These are phyloP conservation scores for Bostrychus sinensis DNA, from an alignment of 2,113 vertebrate genomes.

Conservation along the genomic window DNA sequence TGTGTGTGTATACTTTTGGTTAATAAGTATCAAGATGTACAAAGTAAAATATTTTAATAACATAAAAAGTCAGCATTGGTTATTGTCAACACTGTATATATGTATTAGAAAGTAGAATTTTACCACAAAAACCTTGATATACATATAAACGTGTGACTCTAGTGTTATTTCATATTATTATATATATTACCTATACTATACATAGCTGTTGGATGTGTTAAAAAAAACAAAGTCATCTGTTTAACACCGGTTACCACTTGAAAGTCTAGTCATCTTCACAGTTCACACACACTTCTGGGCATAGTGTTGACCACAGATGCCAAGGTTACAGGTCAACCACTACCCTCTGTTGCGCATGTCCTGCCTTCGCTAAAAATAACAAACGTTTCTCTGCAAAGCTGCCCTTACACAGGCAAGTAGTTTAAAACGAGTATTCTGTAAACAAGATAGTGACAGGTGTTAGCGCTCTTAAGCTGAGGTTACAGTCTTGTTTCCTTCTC, in stretches of 20 bases:
- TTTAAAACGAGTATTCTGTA: not conserved
- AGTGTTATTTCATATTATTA: not conserved
- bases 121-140: not conserved
- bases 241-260: too few relatives aligned
- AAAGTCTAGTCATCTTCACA: too few relatives aligned
- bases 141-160: not conserved
- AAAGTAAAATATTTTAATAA: not conserved
- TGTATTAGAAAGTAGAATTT: not conserved
- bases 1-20: too few relatives aligned
- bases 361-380: slow-evolving; percentile 31
- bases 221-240: too few relatives aligned
- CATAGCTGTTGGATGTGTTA: too few relatives aligned
- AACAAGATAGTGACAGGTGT: not conserved
- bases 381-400: slow-evolving; percentile 5
- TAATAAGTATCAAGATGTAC: not conserved
- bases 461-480: not conserved
- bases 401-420: not conserved
- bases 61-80: not conserved
- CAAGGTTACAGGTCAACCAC: slow-evolving; percentile 11
- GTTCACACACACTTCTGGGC: not conserved
- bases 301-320: slow-evolving; percentile 12
- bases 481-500: not conserved
- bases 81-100: not conserved
- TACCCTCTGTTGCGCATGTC: not conserved
- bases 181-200: too few relatives aligned